Evolutionary conservation across 1,140 invertebrate genomes (phyloP).

Genomic region (Manduca sexta): DNA sequence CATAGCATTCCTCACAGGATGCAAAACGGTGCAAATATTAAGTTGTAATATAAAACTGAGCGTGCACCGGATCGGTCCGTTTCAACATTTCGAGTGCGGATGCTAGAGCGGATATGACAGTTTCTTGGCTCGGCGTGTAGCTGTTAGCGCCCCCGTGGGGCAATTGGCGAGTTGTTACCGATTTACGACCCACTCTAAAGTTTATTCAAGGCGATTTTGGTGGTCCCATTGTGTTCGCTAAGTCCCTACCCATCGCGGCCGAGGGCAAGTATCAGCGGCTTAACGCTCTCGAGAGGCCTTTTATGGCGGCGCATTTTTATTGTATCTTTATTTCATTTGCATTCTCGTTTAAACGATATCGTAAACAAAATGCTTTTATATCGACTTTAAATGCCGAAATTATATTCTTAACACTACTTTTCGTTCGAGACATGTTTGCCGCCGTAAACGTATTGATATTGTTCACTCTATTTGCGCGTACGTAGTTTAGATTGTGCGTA

Average conservation of each 20-base stretch:
- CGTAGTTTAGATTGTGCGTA: conserved; percentile 15
- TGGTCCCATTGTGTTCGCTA: conserved; percentile 67
- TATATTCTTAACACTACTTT: conserved; percentile 14
- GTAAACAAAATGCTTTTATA: conserved; percentile 16
- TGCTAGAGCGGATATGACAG: conserved; percentile 61
- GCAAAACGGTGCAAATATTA: background rate
- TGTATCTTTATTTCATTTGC: conserved; percentile 57
- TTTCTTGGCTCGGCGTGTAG: conserved; percentile 30
- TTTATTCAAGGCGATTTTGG: conserved; percentile 62
- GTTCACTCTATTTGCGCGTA: background rate
- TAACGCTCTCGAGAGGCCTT: conserved; percentile 44
- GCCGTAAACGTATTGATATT: conserved; percentile 3
- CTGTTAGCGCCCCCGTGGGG: conserved; percentile 66
- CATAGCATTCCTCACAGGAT: background rate
- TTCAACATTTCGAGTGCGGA: conserved; percentile 59
- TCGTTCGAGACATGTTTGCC: conserved; percentile 7
- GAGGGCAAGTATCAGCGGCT: conserved; percentile 23
- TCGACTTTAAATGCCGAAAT: conserved; percentile 14
- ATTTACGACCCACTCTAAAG: conserved; percentile 68
- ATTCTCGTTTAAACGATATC: conserved; percentile 26
- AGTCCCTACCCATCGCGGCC: conserved; percentile 43
- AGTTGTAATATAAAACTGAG: background rate
- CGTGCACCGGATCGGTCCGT: conserved; percentile 14
- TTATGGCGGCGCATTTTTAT: conserved; percentile 58
- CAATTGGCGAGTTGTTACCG: conserved; percentile 68